Evolutionary conservation across 1,140 invertebrate species (phyloP).

Genomic region (Pseudomyrmex pallidus): DNA sequence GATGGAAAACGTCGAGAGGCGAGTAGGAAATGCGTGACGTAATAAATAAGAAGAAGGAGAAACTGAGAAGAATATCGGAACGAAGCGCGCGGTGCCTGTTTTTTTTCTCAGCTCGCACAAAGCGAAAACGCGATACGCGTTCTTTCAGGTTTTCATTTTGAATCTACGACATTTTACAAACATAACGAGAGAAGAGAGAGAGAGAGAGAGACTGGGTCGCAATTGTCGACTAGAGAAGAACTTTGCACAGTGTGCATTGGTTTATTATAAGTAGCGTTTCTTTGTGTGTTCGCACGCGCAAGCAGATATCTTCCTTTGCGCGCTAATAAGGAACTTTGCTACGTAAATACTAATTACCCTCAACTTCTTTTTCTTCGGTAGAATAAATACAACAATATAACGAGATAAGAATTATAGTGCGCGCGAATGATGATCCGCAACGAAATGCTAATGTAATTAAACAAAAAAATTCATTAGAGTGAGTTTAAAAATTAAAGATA

Average conservation of each 20-base stretch:
- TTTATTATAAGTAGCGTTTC: neutral
- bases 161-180: neutral
- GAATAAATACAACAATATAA: too few relatives aligned
- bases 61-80: conserved; percentile 6
- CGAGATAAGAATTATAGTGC: too few relatives aligned
- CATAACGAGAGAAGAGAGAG: neutral
- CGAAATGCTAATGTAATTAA: too few relatives aligned
- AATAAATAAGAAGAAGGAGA: conserved; percentile 36
- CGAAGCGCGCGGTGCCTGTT: neutral
- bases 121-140: neutral
- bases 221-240: neutral
- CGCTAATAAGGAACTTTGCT: too few relatives aligned
- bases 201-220: neutral
- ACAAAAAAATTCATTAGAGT: too few relatives aligned
- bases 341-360: too few relatives aligned
- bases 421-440: too few relatives aligned
- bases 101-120: neutral
- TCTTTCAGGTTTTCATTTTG: neutral
- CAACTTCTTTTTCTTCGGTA: too few relatives aligned
- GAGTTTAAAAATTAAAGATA: neutral
- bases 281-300: too few relatives aligned
- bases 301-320: too few relatives aligned
- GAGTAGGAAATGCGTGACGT: conserved; percentile 9
- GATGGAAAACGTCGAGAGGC: neutral
- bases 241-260: neutral